Evolutionary conservation across 2,888 invertebrate genomes (phyloP).

Genomic region (Griposia aprilina): DNA sequence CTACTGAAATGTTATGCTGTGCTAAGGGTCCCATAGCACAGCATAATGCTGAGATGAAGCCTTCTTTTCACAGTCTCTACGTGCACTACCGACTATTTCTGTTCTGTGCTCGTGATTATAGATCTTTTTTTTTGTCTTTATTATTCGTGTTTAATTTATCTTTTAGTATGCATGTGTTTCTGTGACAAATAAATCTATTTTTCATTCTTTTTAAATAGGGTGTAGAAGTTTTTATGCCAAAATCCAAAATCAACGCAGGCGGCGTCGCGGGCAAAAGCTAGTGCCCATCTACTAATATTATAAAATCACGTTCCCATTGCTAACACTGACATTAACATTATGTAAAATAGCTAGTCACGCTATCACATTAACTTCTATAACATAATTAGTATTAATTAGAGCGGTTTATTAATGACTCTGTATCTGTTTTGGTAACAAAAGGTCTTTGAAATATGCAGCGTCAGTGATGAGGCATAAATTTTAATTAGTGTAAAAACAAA

Average conservation of each 20-base stretch:
- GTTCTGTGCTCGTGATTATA: too few species aligned
- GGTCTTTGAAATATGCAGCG: slow-evolving; percentile 68
- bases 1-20: background rate
- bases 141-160: too few species aligned
- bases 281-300: background rate
- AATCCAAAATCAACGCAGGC: background rate
- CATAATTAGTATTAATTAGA: slow-evolving; percentile 87
- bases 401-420: slow-evolving; percentile 74
- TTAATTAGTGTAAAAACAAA: slow-evolving; percentile 69
- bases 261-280: background rate
- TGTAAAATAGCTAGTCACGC: slow-evolving; percentile 77
- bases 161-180: too few species aligned
- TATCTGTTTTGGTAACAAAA: slow-evolving; percentile 75
- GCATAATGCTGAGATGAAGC: too few species aligned
- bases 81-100: too few species aligned
- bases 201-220: too few species aligned
- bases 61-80: too few species aligned
- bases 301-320: slow-evolving; percentile 38
- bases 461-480: slow-evolving; percentile 75
- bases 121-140: too few species aligned
- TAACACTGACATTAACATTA: slow-evolving; percentile 31
- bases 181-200: too few species aligned
- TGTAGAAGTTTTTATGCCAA: background rate
- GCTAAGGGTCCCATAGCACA: too few species aligned
- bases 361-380: slow-evolving; percentile 79